A percentile compares a stretch with the other conserved stretches of the same genome.
Conservation (phyloP, 1,140 invertebrate species). For the Papilio glaucus region DNA sequence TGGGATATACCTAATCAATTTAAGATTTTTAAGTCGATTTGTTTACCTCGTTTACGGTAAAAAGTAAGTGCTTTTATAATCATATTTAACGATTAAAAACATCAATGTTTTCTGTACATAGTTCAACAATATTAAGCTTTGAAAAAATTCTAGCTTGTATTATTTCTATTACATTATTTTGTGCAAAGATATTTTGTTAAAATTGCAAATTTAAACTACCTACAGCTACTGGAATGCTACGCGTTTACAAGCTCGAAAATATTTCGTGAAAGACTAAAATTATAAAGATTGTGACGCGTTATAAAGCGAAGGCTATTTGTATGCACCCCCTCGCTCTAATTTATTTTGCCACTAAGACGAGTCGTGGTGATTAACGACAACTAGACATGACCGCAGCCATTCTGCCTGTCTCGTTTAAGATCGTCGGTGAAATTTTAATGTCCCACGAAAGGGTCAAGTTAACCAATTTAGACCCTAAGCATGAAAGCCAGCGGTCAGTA, state of each 20-base stretch:
- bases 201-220: not conserved
- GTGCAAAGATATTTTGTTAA: not conserved
- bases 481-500: too few species aligned
- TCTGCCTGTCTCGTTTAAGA: not conserved
- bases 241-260: not conserved
- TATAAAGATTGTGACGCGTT: not conserved
- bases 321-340: not conserved
- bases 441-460: not conserved
- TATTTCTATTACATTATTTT: too few species aligned
- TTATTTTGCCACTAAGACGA: slow-evolving; percentile 13
- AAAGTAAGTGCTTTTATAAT: too few species aligned
- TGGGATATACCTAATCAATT: too few species aligned
- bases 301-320: not conserved
- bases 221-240: too few species aligned
- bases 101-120: too few species aligned
- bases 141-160: too few species aligned
- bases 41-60: too few species aligned
- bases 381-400: slow-evolving; percentile 5
- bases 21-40: too few species aligned
- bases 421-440: not conserved
- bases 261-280: not conserved
- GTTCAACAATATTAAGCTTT: too few species aligned
- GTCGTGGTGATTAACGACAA: not conserved
- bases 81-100: too few species aligned
- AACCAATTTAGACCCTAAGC: too few species aligned